A percentile compares a stretch with the other conserved stretches of the same genome.
phyloP scores from a whole-genome alignment of 2,888 invertebrate genomes.

The Melanchra persicariae region DNA sequence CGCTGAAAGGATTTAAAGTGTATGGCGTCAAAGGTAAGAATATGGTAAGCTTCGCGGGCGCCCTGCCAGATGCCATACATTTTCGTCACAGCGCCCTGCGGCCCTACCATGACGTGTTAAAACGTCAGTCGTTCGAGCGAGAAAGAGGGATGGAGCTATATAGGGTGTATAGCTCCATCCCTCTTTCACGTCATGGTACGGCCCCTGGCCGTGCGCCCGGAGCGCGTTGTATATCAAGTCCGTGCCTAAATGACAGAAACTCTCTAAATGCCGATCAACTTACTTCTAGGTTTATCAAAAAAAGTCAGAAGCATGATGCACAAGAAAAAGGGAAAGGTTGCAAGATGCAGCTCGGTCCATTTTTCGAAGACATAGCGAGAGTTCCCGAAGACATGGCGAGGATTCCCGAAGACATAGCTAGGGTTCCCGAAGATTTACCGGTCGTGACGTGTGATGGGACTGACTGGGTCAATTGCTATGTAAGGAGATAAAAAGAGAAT shows the following conservation, averaged over 20 bases:
- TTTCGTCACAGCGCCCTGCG: no score
- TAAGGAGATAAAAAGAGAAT: conserved; percentile 79
- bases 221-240: no score
- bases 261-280: background rate
- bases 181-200: no score
- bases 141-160: no score
- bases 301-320: conserved; percentile 30
- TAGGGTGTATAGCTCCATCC: no score
- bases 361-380: conserved; percentile 93
- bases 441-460: conserved; percentile 92
- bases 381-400: conserved; percentile 86
- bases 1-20: no score
- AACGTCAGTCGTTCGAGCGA: no score
- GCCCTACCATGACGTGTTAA: no score
- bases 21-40: no score
- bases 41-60: no score
- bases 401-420: conserved; percentile 79
- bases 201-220: no score
- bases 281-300: conserved; percentile 48
- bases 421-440: conserved; percentile 84
- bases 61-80: no score
- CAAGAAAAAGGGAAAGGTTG: conserved; percentile 81
- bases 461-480: conserved; percentile 95
- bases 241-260: background rate
- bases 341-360: conserved; percentile 83